Base-by-base conservation (phyloP, 2,113 vertebrate genomes). In the Microcebus griseorufus region DNA sequence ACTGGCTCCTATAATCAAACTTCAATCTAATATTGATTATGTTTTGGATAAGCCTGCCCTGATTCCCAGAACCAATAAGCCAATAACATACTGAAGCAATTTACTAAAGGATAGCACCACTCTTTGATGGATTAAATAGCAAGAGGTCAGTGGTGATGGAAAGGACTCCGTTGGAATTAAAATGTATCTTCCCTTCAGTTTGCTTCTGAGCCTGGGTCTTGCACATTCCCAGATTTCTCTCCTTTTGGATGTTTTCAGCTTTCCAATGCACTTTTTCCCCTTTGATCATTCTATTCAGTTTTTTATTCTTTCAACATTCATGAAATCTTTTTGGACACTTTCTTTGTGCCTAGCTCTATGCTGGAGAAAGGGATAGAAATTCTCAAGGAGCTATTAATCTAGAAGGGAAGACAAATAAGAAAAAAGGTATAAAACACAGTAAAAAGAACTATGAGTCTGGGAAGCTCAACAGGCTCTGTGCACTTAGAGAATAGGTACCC, bases 41-140 rank as follows among this genome's bases (percentile, higher is more conserved):
- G 60, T 42, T 94, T 82, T 95, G 12, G 75, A 89, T 93, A 93
- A 96, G 27, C 55, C 65, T 94, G 23, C 72, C 69, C 79, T 85
- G 42, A 62, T 92, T 96, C 93, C 39, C 37, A 89, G 85, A 86
- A 91, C 58, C 82, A 95, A 72, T 60, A 89, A 95, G 53, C 29
- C 73, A 93, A 60, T 92, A 94, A 76, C 42, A 51, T 27, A 67
- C 60, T 64, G 82, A 93, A 96, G 17, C 37, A 76, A 45, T 87
- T 88, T 90, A 27, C 45, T 87, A 67, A 90, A 95, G 42, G 48
- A 75, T 23, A 75, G 17, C 29, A 88, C 37, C 32, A 32, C 37
- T 93, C 81, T 76, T 92, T 39, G 67, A 80, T 79, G 39, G 27
- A 55, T 96, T 82, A 75, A 88, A 69, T 58, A 92, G 20, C 16